Base-by-base conservation (phyloP, 2,797 vertebrate genomes). In the Acomys russatus region DNA sequence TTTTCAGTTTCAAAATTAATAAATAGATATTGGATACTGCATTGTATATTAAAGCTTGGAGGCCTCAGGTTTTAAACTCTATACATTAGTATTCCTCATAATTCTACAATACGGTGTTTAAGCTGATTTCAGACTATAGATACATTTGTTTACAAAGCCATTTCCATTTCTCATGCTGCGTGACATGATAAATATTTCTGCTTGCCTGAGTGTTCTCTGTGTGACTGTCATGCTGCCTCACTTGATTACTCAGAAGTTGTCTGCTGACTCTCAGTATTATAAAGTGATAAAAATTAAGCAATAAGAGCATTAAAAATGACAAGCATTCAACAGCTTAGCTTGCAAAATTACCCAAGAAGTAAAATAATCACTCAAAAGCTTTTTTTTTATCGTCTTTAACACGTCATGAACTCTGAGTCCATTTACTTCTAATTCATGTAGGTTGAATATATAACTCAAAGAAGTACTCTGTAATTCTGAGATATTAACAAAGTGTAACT, bases 341-440 rank as follows among this genome's bases (percentile, higher is more conserved):
- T 93, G 76, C 56, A 95, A 98, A 97, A 95, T 23, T 88, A 97
- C 63, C 86, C 85, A 96, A 96, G 28, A 95, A 96, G 68, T 94
- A 35, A 98, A 97, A 92, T 80, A 95, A 95, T 97, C 94, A 96
- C 91, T 97, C 70, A 70, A 88, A 98, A 97, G 92, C 54, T 97
- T 98, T n/a, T n/a, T n/a, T n/a, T n/a, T 98, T 97, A 97, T 88
- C 93, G 90, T 97, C 83, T 82, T 97, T 96, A 97, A 93, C 2
- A 61, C 49, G 96, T 88, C 63, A 89, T 90, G 76, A 98, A 98
- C 97, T 97, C 88, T 90, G 71, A 98, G 63, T 20, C 80, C 30
- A 90, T 95, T 98, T 97, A 83, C 95, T 78, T 90, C 80, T 94
- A 1, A 96, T 96, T 97, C 17, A 15, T 79, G 97, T 94, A 85